Conservation (phyloP, 2,888 invertebrate genomes). For the Parnassius smintheus region DNA sequence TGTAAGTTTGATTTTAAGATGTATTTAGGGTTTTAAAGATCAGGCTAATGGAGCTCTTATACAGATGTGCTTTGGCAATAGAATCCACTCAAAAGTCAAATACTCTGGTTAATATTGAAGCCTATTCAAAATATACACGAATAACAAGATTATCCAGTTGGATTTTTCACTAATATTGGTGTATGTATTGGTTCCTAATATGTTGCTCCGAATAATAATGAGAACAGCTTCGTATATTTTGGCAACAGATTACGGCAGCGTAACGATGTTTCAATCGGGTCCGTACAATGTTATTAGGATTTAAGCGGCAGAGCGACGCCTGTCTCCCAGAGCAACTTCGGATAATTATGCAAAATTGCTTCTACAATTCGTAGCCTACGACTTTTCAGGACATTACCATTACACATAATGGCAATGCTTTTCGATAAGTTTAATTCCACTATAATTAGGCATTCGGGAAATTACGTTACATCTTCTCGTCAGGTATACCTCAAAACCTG, state of each 20-base stretch:
- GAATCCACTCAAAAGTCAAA: too few relatives aligned
- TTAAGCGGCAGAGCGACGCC: constrained; percentile 65
- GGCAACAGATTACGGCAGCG: constrained; percentile 63
- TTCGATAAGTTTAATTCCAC: constrained; percentile 76
- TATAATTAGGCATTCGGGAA: constrained; percentile 62
- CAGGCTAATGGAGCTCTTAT: too few relatives aligned
- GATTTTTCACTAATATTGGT: too few relatives aligned
- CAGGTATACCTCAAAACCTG: too few relatives aligned
- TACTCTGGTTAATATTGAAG: too few relatives aligned
- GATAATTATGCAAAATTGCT: constrained; percentile 81
- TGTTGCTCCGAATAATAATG: constrained; percentile 31
- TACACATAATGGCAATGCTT: constrained; percentile 76
- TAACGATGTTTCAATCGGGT: constrained; percentile 75
- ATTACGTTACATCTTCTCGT: constrained; percentile 46
- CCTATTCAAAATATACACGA: too few relatives aligned
- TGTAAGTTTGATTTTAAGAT: too few relatives aligned
- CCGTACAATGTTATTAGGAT: constrained; percentile 72
- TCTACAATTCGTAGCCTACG: constrained; percentile 73
- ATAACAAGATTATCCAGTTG: too few relatives aligned
- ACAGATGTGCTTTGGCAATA: too few relatives aligned
- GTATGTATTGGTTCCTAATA: too few relatives aligned
- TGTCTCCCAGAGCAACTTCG: constrained; percentile 59
- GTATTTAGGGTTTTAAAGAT: too few relatives aligned
- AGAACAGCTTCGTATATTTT: constrained; percentile 62
- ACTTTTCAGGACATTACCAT: constrained; percentile 76